Base-by-base conservation (phyloP, 2,888 invertebrate species). In the Lathronympha strigana region DNA sequence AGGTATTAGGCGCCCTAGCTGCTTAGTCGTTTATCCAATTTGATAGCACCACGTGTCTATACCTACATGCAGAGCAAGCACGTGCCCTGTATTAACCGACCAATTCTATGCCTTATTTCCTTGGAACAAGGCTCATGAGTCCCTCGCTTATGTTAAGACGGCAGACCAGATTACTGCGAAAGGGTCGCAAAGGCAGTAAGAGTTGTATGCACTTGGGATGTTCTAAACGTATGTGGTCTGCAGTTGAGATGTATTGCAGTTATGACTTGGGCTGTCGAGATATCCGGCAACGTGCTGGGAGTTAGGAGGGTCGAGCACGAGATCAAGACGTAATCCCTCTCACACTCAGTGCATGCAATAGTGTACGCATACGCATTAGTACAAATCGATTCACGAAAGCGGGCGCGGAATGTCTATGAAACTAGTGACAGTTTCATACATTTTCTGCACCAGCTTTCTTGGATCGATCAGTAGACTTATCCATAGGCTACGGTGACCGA, bases 201-300 rank as follows among this genome's bases (percentile, higher is more conserved):
- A 13, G 13, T 0, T 6, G 13, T 23, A 43, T 43, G n/a, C 36
- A 36, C 53, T 36, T 53, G 9, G 11, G 21, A 53, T 36, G 53
- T 53, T 36, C 13, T 13, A 13, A 13, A 0, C 5, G n/a, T 17
- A 33, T 8, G n/a, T 36, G 11, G 21, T 28, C 4, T 4, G 53
- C 21, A 21, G 19, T 53, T 50, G 11, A 17, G 17, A 45, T 45
- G 28, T 31, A 31, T 31, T 51, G 19, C 17, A 36, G 53, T 36
- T 36, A 53, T 51, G 50, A 31, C 17, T 50, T 13, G 36, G 23
- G 8, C 6, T 33, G 53, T 53, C 21, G 1, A 23, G 53, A 38
- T 53, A 36, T 53, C 36, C 53, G 21, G 53, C 21, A 53, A 53
- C 53, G 36, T 53, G 53, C n/a, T 47, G 13, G 23, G 23, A 45